Evolutionary conservation across 2,113 vertebrate genomes (phyloP), one percentile per base, ranked within the genome.

Genomic region (Camelus bactrianus): DNA sequence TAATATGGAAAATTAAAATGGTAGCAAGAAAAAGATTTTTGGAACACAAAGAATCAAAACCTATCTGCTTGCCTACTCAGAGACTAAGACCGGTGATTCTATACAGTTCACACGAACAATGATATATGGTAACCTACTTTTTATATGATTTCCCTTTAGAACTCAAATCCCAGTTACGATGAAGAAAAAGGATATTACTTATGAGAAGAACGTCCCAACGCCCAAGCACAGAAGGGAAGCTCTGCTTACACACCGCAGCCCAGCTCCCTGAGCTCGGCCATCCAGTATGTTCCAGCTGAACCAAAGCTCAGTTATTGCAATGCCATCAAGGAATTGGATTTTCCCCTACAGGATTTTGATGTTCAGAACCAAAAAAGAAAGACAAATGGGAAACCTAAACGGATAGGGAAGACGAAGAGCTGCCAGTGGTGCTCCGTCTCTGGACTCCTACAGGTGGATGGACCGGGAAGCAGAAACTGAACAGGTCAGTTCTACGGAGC

Each of bases 91-190:
- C 35, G 90, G 81, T 96, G 95, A 98, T 94, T 97, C 83, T 82
- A 91, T 89, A 97, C 6, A 52, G 28, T 97, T 94, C 17, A 8
- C 67, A 77, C 4, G 90, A 88, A 46, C 84, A 93, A 50, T 60
- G 52, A 89, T 91, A 98, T 96, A 96, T 93, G 77, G 91, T 98
- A 98, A 97, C 98, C 98, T 98, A 98, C 97, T 98, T 98, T 98
- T 97, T 83, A 48, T 58, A 17, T 96, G 86, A 98, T 98, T 98
- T 98, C 98, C 98, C 98, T 97, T 98, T 97, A 98, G 98, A 98
- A 97, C 97, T 98, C 93, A 98, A 98, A 94, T 98, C 96, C 97
- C 94, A 96, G 97, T 95, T 96, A 89, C 69, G 90, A 93, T 75
- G 86, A 93, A 93, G 94, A 98, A 97, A 97, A 98, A 87, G 38